Conservation (phyloP, 1,140 invertebrate species). For the Apolygus lucorum region DNA sequence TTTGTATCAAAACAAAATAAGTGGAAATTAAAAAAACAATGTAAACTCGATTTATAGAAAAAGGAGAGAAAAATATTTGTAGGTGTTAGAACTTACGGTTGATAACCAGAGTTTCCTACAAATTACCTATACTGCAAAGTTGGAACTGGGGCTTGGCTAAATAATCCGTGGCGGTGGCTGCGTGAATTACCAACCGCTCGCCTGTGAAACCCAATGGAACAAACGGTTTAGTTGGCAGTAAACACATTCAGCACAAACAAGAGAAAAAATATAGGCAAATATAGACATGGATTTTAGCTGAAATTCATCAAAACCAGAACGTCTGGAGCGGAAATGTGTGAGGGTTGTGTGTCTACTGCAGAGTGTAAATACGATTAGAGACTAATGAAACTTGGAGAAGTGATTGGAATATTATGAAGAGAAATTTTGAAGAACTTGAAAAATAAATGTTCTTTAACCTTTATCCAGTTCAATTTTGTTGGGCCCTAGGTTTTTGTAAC, state of each 20-base stretch:
- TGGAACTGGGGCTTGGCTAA: background rate
- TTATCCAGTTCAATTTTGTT: too few relatives aligned
- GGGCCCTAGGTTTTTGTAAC: too few relatives aligned
- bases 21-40: background rate
- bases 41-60: background rate
- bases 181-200: constrained; percentile 21
- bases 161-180: constrained; percentile 21
- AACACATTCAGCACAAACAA: background rate
- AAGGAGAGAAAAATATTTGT: background rate
- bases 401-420: too few relatives aligned
- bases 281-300: too few relatives aligned
- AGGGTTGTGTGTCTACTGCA: background rate
- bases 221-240: constrained; percentile 12
- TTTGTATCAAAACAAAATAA: too few relatives aligned
- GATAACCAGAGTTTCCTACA: background rate
- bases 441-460: too few relatives aligned
- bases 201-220: constrained; percentile 28
- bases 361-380: background rate
- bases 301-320: too few relatives aligned
- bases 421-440: too few relatives aligned
- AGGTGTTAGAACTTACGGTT: background rate
- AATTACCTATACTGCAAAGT: background rate
- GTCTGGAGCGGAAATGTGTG: background rate
- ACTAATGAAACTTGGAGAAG: background rate
- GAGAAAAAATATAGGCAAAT: background rate